These are phyloP conservation scores for Acanthornis magna DNA, from an alignment of 2,797 vertebrate genomes.

Conservation along the genomic window DNA sequence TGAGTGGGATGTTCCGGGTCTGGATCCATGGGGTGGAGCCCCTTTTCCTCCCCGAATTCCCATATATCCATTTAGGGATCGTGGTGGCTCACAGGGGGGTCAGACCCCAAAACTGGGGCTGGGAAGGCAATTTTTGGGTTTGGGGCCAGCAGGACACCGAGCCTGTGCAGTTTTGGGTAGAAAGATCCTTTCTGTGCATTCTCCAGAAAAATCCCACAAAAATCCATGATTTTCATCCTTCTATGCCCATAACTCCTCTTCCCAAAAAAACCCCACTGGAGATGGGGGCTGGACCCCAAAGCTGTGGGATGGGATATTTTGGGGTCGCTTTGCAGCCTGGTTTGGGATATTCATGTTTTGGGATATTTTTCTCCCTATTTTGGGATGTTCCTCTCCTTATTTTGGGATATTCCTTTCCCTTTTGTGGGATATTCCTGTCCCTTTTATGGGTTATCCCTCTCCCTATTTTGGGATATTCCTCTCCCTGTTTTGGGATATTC, in stretches of 20 bases:
- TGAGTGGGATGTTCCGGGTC: no score
- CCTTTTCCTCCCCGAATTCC: background rate
- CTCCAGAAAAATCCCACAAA: accelerated
- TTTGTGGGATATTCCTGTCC: no score
- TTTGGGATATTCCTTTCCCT: no score
- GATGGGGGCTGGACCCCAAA: background rate
- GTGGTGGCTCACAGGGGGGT: background rate
- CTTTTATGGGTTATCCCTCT: no score
- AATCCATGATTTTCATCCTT: accelerated
- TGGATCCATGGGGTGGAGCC: no score
- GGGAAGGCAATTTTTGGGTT: background rate
- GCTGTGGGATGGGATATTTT: background rate
- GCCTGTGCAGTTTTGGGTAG: accelerated
- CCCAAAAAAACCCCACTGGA: accelerated
- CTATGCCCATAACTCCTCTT: background rate
- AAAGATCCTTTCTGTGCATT: background rate
- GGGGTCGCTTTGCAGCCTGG: background rate
- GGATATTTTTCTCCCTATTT: background rate
- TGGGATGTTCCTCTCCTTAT: no score
- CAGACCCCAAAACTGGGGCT: background rate
- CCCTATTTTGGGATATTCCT: no score
- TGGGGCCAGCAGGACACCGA: background rate
- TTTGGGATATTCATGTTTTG: background rate
- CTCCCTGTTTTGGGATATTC: no score
- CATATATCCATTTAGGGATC: background rate